Evolutionary conservation across 1,140 invertebrate species (phyloP).

Genomic region (Euwallacea similis): DNA sequence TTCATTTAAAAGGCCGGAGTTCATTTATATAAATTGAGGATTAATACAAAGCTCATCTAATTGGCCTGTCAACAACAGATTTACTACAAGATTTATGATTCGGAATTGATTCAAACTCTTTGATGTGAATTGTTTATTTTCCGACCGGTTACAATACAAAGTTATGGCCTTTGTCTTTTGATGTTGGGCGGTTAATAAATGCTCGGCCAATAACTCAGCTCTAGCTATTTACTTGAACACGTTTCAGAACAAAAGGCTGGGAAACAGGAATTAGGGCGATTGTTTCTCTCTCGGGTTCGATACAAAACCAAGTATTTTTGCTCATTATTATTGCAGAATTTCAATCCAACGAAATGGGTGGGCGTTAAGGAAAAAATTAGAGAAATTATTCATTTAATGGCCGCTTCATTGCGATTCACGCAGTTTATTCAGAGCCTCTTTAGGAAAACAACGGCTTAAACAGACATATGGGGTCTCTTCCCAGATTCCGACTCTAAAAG

Average conservation of each 20-base stretch:
- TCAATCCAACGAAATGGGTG: background rate
- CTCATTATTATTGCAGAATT: too few relatives aligned
- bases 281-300: background rate
- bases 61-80: constrained; percentile 24
- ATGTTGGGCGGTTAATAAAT: constrained; percentile 13
- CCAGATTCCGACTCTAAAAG: constrained; percentile 26
- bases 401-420: constrained; percentile 9
- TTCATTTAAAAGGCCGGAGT: constrained; percentile 1
- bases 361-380: too few relatives aligned
- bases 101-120: constrained; percentile 17
- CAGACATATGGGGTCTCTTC: constrained; percentile 31
- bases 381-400: background rate
- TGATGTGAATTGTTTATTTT: constrained; percentile 17
- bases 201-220: constrained; percentile 1
- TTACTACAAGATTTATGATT: constrained; percentile 25
- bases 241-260: background rate
- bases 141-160: constrained; percentile 13
- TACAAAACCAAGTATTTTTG: too few relatives aligned
- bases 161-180: constrained; percentile 16
- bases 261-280: background rate
- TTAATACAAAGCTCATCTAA: constrained; percentile 21
- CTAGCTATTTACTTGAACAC: constrained; percentile 4
- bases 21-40: constrained; percentile 22
- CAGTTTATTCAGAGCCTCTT: constrained; percentile 11
- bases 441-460: constrained; percentile 32